Conservation (phyloP, 2,113 vertebrate genomes). For the Mesoclemmys tuberculata region DNA sequence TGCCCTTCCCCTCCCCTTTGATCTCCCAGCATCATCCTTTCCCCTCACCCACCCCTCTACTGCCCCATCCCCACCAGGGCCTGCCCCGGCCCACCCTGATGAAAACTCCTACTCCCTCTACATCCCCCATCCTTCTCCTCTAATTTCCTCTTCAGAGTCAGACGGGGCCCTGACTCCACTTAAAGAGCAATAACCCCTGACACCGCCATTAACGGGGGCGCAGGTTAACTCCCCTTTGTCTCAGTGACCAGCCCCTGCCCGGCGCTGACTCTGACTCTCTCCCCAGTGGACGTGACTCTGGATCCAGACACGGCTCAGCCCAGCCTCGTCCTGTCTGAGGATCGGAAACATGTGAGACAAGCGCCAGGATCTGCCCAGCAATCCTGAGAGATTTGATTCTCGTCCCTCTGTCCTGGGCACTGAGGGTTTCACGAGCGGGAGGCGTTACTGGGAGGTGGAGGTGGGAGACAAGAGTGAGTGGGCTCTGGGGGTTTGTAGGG, state of each 20-base stretch:
- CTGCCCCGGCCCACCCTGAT: no score
- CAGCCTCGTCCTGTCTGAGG: background rate
- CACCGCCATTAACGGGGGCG: background rate
- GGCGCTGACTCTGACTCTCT: background rate
- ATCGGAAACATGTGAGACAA: background rate
- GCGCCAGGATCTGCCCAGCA: background rate
- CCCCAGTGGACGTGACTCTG: slow-evolving; percentile 60
- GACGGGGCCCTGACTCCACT: background rate
- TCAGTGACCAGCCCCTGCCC: background rate
- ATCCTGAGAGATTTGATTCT: background rate
- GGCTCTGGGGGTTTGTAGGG: slow-evolving; percentile 12
- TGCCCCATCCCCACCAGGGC: no score
- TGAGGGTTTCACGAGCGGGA: background rate
- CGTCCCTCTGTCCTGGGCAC: slow-evolving; percentile 12
- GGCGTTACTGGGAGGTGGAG: slow-evolving; percentile 13
- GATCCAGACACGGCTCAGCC: background rate
- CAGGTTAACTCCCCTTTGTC: background rate
- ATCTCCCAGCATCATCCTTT: no score
- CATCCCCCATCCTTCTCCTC: no score
- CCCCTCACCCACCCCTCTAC: no score
- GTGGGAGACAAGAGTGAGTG: slow-evolving; percentile 2
- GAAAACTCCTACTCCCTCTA: no score
- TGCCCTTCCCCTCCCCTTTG: no score
- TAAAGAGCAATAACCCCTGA: no score
- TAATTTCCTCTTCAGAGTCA: no score